Percentiles rank a stretch among this genome's conserved stretches.
Evolutionary conservation across 1,140 invertebrate genomes (phyloP).

Genomic region (Piezodorus guildinii): DNA sequence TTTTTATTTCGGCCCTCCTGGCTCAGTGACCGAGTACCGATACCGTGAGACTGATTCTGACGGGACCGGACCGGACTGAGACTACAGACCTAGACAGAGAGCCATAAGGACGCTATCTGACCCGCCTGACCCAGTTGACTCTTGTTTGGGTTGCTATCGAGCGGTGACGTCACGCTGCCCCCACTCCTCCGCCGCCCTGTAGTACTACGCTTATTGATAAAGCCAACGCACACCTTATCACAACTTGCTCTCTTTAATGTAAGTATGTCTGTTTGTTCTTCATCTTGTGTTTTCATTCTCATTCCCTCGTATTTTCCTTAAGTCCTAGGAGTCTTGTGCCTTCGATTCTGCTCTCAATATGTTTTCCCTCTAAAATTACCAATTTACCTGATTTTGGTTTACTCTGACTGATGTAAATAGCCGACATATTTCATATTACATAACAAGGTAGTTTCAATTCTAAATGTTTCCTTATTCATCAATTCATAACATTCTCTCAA

Average conservation of each 20-base stretch:
- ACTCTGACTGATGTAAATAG: too few relatives aligned
- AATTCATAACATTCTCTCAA: too few relatives aligned
- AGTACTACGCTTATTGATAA: constrained; percentile 16
- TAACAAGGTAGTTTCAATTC: too few relatives aligned
- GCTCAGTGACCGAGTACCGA: too few relatives aligned
- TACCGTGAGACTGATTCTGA: too few relatives aligned
- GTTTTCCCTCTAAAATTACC: not conserved
- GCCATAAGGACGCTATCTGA: not conserved
- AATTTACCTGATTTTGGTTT: too few relatives aligned
- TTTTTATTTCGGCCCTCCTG: too few relatives aligned
- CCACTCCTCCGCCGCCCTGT: not conserved
- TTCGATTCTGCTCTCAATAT: not conserved
- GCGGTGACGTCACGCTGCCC: constrained; percentile 5
- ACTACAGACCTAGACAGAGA: too few relatives aligned
- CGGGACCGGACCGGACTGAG: too few relatives aligned
- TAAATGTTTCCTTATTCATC: too few relatives aligned
- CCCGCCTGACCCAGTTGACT: constrained; percentile 2
- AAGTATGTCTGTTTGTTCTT: not conserved
- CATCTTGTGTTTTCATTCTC: not conserved
- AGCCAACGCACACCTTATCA: not conserved
- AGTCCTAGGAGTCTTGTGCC: not conserved
- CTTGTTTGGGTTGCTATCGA: constrained; percentile 38
- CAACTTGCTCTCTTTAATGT: too few relatives aligned
- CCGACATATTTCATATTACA: too few relatives aligned
- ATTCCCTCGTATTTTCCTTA: not conserved